Evolutionary conservation across 92 coral and sea anemone species (phyloP).

Genomic region (Pocillopora meandrina): DNA sequence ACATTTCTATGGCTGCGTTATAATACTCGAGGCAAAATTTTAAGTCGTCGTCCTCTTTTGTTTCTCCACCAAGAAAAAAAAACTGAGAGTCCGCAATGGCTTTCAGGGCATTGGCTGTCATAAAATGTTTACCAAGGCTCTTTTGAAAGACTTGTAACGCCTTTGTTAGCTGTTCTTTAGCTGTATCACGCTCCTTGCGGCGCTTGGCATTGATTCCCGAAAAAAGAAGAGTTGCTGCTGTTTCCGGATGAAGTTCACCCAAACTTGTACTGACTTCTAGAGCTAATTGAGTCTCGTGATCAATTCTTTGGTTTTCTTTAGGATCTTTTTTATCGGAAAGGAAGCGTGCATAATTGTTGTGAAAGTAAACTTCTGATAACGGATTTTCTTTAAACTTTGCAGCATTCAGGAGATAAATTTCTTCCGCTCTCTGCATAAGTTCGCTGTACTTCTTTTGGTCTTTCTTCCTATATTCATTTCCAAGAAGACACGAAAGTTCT

Average conservation of each 20-base stretch:
- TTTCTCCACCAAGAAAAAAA: no score
- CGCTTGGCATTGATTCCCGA: conserved; percentile 9
- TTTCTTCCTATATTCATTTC: conserved; percentile 31
- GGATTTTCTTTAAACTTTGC: conserved; percentile 2
- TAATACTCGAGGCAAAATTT: no score
- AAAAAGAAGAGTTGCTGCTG: background rate
- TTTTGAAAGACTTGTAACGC: no score
- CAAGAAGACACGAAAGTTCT: conserved; percentile 42
- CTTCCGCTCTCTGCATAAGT: conserved; percentile 13
- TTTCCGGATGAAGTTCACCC: conserved; percentile 5
- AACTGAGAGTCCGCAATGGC: no score
- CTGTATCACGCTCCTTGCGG: background rate
- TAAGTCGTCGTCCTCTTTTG: no score
- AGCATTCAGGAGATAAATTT: background rate
- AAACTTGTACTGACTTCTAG: background rate
- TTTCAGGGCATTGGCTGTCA: no score
- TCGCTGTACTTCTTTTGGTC: conserved; percentile 6
- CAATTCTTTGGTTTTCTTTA: background rate
- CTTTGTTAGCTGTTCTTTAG: background rate
- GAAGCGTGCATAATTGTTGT: conserved; percentile 15
- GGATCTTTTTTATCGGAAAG: background rate
- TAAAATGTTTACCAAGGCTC: conserved; percentile 21
- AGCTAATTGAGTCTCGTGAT: background rate
- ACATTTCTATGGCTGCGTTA: no score
- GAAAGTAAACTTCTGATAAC: conserved; percentile 9